These are phyloP conservation scores for Mirza zaza DNA, from an alignment of 2,113 vertebrate species.

Conservation along the genomic window DNA sequence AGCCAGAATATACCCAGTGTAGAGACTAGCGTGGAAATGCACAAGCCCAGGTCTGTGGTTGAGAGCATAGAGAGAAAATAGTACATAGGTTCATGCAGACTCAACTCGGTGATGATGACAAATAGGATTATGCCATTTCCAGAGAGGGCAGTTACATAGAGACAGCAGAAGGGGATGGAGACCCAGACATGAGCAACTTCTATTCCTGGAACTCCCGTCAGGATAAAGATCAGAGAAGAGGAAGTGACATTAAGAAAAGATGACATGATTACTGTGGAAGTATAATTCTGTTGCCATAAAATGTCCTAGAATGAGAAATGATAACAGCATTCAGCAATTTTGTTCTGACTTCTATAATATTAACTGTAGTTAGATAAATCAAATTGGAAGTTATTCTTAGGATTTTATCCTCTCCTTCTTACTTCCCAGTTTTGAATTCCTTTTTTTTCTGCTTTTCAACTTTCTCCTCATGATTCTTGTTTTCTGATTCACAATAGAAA, in stretches of 20 bases:
- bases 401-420: background rate
- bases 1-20: conserved; percentile 40
- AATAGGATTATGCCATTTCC: background rate
- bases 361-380: background rate
- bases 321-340: background rate
- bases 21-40: background rate
- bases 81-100: conserved; percentile 39
- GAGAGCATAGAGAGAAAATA: conserved; percentile 49
- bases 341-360: background rate
- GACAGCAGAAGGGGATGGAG: conserved; percentile 41
- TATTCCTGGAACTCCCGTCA: conserved; percentile 9
- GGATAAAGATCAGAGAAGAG: background rate
- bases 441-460: background rate
- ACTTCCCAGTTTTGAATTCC: background rate
- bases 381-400: background rate
- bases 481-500: background rate
- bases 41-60: background rate
- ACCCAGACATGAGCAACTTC: background rate
- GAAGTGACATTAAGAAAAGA: background rate
- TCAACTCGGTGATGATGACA: background rate
- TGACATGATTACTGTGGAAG: background rate
- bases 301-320: conserved; percentile 18
- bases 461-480: background rate
- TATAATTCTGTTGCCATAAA: background rate
- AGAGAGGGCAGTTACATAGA: background rate